Conservation (phyloP, 2,113 vertebrate genomes). For the Mobula hypostoma region DNA sequence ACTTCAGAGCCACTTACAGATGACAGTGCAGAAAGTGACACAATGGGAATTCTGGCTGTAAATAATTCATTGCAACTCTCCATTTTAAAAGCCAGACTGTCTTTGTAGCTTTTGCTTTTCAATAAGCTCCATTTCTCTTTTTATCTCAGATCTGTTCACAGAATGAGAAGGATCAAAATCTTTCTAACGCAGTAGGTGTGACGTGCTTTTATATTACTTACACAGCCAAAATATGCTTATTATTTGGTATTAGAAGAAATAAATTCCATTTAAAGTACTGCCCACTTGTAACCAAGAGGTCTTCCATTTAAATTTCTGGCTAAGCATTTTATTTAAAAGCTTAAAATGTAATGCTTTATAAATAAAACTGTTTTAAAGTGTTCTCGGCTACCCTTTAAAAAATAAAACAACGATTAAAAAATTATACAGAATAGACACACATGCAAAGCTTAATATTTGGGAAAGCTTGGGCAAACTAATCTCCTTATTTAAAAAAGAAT, state of each 20-base stretch:
- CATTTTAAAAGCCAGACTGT: background rate
- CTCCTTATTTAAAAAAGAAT: too few species aligned
- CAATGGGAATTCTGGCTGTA: background rate
- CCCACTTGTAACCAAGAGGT: background rate
- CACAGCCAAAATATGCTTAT: background rate
- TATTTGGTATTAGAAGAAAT: background rate
- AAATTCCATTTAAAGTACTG: background rate
- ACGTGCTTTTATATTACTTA: background rate
- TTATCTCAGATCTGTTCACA: background rate
- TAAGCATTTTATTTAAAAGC: background rate
- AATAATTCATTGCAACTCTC: background rate
- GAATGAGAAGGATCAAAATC: background rate
- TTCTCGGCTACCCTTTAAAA: too few species aligned
- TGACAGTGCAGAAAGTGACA: background rate
- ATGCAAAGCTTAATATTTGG: too few species aligned
- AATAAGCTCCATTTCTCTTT: background rate
- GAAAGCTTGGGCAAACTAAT: too few species aligned
- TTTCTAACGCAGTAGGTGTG: background rate
- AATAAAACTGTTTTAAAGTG: background rate
- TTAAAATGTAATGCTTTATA: background rate
- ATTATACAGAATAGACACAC: too few species aligned
- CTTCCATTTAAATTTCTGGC: background rate
- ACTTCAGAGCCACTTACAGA: conserved; percentile 10
- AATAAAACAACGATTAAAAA: too few species aligned
- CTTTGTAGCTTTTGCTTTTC: background rate